Conservation (phyloP, 1,140 invertebrate genomes). For the Cotesia glomerata region DNA sequence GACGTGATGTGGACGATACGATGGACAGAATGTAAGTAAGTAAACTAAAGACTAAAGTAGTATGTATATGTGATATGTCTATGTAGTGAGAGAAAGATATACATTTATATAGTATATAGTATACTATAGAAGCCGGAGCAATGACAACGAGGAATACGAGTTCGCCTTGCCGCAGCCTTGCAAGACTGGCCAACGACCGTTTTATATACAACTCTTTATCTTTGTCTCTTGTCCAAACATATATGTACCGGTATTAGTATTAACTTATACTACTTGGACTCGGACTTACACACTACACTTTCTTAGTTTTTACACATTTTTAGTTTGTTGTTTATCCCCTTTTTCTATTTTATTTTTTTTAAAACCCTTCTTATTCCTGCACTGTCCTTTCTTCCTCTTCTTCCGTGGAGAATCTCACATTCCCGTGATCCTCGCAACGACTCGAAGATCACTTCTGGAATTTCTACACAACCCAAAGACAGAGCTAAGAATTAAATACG, state of each 20-base stretch:
- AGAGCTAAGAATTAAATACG: not conserved
- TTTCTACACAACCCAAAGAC: constrained; percentile 20
- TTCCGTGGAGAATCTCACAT: constrained; percentile 20
- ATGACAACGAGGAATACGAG: constrained; percentile 37
- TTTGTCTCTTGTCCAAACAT: constrained; percentile 11
- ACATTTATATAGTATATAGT: not conserved
- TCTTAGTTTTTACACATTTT: constrained; percentile 2
- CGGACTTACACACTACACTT: not conserved
- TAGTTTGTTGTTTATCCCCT: not conserved
- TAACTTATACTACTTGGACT: not conserved
- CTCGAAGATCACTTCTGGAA: constrained; percentile 24
- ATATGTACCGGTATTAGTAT: not conserved
- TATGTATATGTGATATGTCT: not conserved
- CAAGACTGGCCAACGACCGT: constrained; percentile 48
- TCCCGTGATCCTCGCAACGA: constrained; percentile 16
- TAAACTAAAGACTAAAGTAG: constrained; percentile 10
- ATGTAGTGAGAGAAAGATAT: not conserved
- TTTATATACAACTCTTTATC: constrained; percentile 40
- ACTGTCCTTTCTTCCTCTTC: constrained; percentile 20
- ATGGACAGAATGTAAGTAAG: not conserved
- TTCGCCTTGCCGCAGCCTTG: constrained; percentile 51
- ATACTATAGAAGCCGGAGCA: not conserved
- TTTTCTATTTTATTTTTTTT: constrained; percentile 18
- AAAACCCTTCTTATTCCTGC: constrained; percentile 41
- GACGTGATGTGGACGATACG: not conserved